phyloP scores from a whole-genome alignment of 2,113 vertebrate species.

The Himantopus leucocephalus region DNA sequence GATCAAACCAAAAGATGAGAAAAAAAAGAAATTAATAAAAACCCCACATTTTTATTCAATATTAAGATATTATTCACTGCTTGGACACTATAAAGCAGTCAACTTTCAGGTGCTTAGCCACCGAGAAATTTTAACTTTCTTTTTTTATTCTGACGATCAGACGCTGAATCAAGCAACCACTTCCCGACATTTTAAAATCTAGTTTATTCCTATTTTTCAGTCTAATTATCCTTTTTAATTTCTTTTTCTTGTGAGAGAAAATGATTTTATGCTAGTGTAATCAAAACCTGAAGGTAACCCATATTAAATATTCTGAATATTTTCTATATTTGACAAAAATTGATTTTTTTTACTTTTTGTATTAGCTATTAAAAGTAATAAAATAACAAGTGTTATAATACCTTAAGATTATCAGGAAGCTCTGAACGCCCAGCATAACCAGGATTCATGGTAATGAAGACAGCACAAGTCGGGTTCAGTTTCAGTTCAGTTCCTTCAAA shows the following conservation, averaged over 20 bases:
- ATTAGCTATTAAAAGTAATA: not conserved
- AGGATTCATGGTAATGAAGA: slow-evolving; percentile 95
- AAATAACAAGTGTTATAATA: slow-evolving; percentile 4
- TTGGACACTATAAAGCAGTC: not conserved
- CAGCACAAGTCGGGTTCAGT: slow-evolving; percentile 87
- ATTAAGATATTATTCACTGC: not conserved
- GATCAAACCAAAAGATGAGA: not conserved
- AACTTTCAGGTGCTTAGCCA: not conserved
- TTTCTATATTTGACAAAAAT: not conserved
- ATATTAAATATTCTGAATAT: not conserved
- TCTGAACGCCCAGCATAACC: slow-evolving; percentile 91
- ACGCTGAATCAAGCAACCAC: not conserved
- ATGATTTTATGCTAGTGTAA: not conserved
- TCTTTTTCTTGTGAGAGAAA: not conserved
- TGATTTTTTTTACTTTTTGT: not conserved
- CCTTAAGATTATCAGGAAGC: slow-evolving; percentile 92
- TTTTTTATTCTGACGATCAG: not conserved
- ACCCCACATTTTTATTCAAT: not conserved
- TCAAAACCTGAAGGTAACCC: not conserved
- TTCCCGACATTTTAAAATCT: not conserved
- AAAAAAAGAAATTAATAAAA: not conserved
- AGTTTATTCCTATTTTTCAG: not conserved
- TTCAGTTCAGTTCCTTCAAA: slow-evolving; percentile 91
- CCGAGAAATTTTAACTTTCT: not conserved
- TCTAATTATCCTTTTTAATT: not conserved